Evolutionary conservation across 2,797 vertebrate genomes (phyloP).

Genomic region (Ataeniobius toweri): DNA sequence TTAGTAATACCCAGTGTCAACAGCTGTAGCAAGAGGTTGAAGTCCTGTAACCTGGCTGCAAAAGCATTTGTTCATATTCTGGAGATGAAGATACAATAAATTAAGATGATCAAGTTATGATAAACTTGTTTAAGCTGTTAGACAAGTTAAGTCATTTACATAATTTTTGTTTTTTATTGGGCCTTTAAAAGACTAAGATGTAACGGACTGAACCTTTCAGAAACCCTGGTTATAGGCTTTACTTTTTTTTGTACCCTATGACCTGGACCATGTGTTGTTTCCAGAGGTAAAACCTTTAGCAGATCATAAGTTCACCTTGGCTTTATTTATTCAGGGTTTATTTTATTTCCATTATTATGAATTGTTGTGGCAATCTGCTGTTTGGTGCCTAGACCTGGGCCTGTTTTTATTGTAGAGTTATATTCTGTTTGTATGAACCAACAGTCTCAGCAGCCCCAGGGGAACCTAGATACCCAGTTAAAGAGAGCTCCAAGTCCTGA

Average conservation of each 20-base stretch:
- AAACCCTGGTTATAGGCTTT: background rate
- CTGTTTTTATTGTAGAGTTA: conserved; percentile 1
- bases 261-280: background rate
- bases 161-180: too few species aligned
- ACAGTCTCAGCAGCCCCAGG: conserved; percentile 62
- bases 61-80: too few species aligned
- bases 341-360: background rate
- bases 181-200: too few species aligned
- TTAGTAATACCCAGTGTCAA: too few species aligned
- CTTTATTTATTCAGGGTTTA: background rate
- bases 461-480: conserved; percentile 59
- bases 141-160: too few species aligned
- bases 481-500: conserved; percentile 74
- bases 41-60: too few species aligned
- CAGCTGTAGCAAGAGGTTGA: too few species aligned
- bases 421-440: conserved; percentile 24
- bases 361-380: background rate
- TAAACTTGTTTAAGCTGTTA: too few species aligned
- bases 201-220: background rate
- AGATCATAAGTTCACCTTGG: background rate
- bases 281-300: background rate
- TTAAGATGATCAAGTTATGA: too few species aligned
- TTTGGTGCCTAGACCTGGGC: background rate
- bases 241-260: too few species aligned
- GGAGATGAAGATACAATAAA: too few species aligned